phyloP scores from a whole-genome alignment of 2,113 vertebrate genomes.

The Antechinus flavipes region DNA sequence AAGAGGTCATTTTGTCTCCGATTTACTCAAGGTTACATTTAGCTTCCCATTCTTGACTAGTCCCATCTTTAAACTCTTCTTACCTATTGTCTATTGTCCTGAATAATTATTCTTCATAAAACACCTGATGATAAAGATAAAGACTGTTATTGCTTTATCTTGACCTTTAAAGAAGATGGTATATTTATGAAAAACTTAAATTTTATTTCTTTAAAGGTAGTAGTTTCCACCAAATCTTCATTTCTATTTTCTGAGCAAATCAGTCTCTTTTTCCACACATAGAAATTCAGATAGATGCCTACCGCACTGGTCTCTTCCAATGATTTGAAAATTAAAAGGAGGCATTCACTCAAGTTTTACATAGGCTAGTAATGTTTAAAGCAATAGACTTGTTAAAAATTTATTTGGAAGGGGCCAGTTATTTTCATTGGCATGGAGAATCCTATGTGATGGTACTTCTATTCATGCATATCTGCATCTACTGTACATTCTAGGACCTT shows the following conservation, averaged over 20 bases:
- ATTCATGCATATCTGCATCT: not conserved
- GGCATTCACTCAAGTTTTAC: not conserved
- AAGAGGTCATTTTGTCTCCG: not conserved
- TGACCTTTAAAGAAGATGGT: not conserved
- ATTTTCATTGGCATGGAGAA: not conserved
- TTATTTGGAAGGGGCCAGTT: not conserved
- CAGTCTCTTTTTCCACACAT: not conserved
- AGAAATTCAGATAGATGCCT: not conserved
- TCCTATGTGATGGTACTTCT: not conserved
- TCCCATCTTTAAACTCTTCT: not conserved
- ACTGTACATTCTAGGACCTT: not conserved
- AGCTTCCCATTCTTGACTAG: not conserved
- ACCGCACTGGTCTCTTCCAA: not conserved
- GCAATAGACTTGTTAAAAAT: not conserved
- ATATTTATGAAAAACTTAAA: not conserved
- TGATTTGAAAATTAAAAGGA: not conserved
- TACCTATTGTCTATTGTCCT: not conserved
- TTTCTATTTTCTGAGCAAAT: not conserved
- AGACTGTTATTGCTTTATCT: fast-evolving
- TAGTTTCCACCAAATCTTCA: not conserved
- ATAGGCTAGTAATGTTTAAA: not conserved
- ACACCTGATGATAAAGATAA: fast-evolving
- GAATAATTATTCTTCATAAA: fast-evolving
- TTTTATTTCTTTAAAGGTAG: not conserved
- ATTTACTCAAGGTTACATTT: not conserved